Evolutionary conservation across 2,797 vertebrate genomes (phyloP).

Genomic region (Sebastes steindachneri): DNA sequence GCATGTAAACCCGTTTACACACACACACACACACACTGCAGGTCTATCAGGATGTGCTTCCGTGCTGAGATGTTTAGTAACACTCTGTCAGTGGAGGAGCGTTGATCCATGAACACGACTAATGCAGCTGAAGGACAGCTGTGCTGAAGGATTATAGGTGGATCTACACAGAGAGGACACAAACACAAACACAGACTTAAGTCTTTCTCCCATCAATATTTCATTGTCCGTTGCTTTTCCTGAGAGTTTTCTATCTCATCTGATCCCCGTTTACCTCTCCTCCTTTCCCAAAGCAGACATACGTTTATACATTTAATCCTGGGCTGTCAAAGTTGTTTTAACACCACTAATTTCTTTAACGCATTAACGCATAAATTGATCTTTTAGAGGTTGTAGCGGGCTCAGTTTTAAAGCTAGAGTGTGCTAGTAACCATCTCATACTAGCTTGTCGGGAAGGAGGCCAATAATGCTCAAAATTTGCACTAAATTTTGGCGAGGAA

Average conservation of each 20-base stretch:
- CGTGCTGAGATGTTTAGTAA: conserved; percentile 46
- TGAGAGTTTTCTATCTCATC: background rate
- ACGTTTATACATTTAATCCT: accelerated
- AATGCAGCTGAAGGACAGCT: conserved; percentile 48
- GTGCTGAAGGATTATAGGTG: background rate
- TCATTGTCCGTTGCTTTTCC: background rate
- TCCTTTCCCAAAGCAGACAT: background rate
- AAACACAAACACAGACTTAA: background rate
- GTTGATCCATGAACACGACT: conserved; percentile 41
- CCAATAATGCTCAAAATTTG: accelerated
- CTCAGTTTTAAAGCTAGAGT: no score
- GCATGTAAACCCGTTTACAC: background rate
- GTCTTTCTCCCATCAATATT: background rate
- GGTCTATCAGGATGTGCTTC: conserved; percentile 20
- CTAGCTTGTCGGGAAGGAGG: accelerated
- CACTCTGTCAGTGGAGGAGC: conserved; percentile 10
- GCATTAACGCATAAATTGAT: no score
- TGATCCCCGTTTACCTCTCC: background rate
- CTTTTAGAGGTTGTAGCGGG: accelerated
- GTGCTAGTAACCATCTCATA: no score
- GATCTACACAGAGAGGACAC: background rate
- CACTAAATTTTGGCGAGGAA: no score
- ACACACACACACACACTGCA: background rate
- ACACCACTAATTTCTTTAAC: no score
- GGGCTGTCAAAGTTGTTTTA: no score